Percentiles rank a stretch among this genome's conserved stretches.
Conservation (phyloP, 2,113 vertebrate species). For the Rhea pennata region DNA sequence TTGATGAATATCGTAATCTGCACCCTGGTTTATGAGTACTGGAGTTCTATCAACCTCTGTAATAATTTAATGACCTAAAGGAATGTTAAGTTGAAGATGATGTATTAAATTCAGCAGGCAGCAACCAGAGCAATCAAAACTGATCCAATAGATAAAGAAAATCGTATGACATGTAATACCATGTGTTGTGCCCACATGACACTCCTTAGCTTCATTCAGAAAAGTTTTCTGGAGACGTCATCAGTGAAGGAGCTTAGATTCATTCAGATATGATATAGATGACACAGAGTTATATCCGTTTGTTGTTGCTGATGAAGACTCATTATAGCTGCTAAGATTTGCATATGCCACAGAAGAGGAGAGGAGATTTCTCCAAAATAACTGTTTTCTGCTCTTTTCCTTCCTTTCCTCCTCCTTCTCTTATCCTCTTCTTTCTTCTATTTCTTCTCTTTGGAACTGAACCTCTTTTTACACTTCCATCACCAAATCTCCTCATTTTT, state of each 20-base stretch:
- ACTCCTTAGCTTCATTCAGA: neutral
- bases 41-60: neutral
- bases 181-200: neutral
- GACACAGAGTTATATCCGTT: neutral
- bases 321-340: neutral
- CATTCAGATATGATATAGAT: neutral
- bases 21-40: neutral
- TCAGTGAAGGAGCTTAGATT: neutral
- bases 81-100: neutral
- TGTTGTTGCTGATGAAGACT: neutral
- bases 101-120: neutral
- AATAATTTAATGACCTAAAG: neutral
- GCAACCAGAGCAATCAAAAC: neutral
- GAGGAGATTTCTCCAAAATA: neutral
- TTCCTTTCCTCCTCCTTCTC: neutral
- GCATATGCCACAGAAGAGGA: neutral
- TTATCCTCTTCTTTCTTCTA: neutral
- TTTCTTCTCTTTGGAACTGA: neutral
- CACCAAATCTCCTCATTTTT: neutral
- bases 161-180: neutral
- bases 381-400: neutral
- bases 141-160: neutral
- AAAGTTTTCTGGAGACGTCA: neutral
- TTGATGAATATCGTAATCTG: neutral
- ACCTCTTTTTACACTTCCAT: neutral